Evolutionary conservation across 2,888 invertebrate species (phyloP).

Genomic region (Tachina grossa): DNA sequence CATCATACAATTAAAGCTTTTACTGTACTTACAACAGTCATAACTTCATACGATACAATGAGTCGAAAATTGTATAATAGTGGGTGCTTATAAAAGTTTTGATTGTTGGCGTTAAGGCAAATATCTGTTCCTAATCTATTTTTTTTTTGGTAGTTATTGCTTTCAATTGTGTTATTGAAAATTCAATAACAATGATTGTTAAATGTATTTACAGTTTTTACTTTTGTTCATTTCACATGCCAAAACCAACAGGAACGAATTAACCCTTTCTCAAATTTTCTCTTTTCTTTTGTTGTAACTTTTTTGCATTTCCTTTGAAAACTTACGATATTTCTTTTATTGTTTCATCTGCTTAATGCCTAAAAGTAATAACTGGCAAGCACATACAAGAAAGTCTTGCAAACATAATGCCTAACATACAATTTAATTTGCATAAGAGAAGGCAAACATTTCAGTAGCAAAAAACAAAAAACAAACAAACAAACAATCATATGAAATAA

Average conservation of each 20-base stretch:
- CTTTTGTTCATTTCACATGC: background rate
- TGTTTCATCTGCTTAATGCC: slow-evolving; percentile 35
- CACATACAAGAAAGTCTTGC: background rate
- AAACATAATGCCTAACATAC: background rate
- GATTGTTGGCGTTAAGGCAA: background rate
- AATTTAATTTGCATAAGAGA: background rate
- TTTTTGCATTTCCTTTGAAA: slow-evolving; percentile 16
- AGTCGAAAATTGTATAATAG: slow-evolving; percentile 26
- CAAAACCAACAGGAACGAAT: background rate
- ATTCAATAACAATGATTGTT: slow-evolving; percentile 50
- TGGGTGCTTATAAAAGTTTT: slow-evolving; percentile 58
- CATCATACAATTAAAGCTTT: no score
- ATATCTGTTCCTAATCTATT: slow-evolving; percentile 25
- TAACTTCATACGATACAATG: background rate
- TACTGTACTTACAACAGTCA: background rate
- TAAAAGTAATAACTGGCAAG: slow-evolving; percentile 49
- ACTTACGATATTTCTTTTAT: slow-evolving; percentile 36
- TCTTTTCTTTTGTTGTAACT: background rate
- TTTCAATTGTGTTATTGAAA: slow-evolving; percentile 15
- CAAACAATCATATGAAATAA: slow-evolving; percentile 29
- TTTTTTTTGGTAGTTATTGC: slow-evolving; percentile 7
- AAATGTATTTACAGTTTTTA: slow-evolving; percentile 40
- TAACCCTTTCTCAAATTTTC: background rate
- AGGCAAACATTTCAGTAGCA: slow-evolving; percentile 7
- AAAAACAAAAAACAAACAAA: background rate